Conservation (phyloP, 2,113 vertebrate species). For the Coregonus clupeaformis region DNA sequence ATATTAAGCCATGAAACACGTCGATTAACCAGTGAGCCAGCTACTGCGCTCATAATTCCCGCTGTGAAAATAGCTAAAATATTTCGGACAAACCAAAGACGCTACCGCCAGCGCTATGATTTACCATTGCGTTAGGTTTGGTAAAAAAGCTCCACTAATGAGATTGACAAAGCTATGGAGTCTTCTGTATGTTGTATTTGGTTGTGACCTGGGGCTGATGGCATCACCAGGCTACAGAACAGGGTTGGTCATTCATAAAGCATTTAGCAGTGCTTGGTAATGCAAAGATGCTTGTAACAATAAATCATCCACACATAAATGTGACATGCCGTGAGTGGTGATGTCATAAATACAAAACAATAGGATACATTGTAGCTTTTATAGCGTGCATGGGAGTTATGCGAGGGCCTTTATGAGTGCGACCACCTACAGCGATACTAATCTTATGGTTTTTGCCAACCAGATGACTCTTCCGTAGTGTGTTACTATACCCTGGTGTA, state of each 20-base stretch:
- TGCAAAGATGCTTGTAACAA: not conserved
- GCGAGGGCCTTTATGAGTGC: slow-evolving; percentile 32
- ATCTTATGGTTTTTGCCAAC: slow-evolving; percentile 37
- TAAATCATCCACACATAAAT: slow-evolving; percentile 8
- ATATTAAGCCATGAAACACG: no score
- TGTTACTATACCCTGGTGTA: slow-evolving; percentile 38
- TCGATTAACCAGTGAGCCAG: no score
- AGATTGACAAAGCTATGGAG: not conserved
- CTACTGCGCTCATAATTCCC: no score
- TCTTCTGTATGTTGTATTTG: not conserved
- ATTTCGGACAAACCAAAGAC: no score
- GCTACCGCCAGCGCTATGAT: no score
- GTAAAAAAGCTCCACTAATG: not conserved
- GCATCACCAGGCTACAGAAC: not conserved
- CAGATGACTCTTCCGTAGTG: slow-evolving; percentile 16
- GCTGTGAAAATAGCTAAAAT: no score
- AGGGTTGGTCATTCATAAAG: not conserved
- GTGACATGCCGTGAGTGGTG: slow-evolving; percentile 34
- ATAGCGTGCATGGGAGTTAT: slow-evolving; percentile 29
- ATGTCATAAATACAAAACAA: slow-evolving; percentile 42
- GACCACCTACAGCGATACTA: slow-evolving; percentile 47
- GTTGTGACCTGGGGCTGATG: no score
- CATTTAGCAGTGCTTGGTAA: not conserved
- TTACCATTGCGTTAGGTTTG: no score
- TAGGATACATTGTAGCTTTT: slow-evolving; percentile 21